Evolutionary conservation across 2,113 vertebrate species (phyloP).

Genomic region (Sialia sialis): DNA sequence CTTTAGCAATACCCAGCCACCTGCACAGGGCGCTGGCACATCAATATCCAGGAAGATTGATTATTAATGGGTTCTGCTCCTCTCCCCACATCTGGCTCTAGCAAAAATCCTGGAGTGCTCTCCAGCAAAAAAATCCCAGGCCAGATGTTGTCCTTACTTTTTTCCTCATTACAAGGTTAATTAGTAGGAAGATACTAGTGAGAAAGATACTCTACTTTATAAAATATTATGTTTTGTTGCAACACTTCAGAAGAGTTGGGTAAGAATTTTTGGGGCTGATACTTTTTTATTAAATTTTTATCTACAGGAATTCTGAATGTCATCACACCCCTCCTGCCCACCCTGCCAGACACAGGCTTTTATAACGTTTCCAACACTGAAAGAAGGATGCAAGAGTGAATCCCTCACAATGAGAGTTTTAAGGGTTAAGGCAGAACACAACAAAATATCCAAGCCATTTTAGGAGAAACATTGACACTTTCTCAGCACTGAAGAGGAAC

Average conservation of each 20-base stretch:
- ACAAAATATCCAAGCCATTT: not conserved
- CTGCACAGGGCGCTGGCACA: not conserved
- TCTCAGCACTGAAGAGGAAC: not conserved
- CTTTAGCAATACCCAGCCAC: not conserved
- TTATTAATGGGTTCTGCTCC: not conserved
- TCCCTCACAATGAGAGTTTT: not conserved
- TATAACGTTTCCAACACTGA: not conserved
- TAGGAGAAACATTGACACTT: constrained; percentile 26
- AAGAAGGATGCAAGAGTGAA: not conserved
- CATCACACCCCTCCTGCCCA: not conserved
- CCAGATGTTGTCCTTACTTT: not conserved
- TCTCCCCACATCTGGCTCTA: not conserved
- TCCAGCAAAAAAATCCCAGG: not conserved
- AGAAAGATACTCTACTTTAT: not conserved
- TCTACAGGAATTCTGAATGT: not conserved
- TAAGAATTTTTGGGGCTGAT: not conserved
- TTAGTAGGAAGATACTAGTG: not conserved
- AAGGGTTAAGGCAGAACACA: constrained; percentile 32
- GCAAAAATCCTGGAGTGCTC: not conserved
- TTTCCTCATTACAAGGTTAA: not conserved
- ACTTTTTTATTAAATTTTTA: not conserved
- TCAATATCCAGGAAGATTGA: not conserved
- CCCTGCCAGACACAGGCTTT: not conserved
- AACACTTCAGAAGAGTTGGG: not conserved
- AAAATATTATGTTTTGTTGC: not conserved